Conservation (phyloP, 2,888 invertebrate genomes). For the Microplitis manilae region DNA sequence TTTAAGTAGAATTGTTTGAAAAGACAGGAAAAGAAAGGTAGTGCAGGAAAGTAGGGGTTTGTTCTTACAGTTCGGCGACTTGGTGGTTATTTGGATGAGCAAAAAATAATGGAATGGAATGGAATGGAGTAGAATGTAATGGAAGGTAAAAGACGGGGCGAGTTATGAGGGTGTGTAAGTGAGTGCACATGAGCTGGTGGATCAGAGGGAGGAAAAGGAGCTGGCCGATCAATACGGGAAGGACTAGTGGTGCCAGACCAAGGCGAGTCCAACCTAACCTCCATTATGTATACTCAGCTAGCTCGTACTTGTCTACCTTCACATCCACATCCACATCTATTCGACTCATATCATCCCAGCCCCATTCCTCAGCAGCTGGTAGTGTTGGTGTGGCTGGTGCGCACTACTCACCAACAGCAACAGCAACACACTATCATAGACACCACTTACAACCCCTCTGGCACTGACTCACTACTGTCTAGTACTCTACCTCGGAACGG, state of each 20-base stretch:
- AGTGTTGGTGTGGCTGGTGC: not conserved
- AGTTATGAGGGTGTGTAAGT: conserved; percentile 31
- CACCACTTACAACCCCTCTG: conserved; percentile 42
- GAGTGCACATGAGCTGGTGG: conserved; percentile 31
- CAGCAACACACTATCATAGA: no score
- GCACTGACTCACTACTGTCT: conserved; percentile 47
- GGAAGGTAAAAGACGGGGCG: conserved; percentile 41
- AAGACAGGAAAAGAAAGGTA: not conserved
- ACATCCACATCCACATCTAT: not conserved
- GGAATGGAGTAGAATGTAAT: no score
- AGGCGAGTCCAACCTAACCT: conserved; percentile 60
- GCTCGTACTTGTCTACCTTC: conserved; percentile 60
- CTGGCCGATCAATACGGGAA: conserved; percentile 70
- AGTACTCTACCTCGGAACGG: conserved; percentile 37
- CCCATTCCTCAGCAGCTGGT: conserved; percentile 51
- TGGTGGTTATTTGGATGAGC: not conserved
- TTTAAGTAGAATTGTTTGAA: not conserved
- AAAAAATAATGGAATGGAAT: conserved; percentile 4
- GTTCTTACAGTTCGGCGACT: no score
- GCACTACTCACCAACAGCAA: conserved; percentile 50
- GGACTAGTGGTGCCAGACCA: conserved; percentile 71
- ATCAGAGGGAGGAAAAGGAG: conserved; percentile 65
- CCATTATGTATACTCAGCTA: not conserved
- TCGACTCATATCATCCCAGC: conserved; percentile 62
- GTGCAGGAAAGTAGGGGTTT: conserved; percentile 7